phyloP scores from a whole-genome alignment of 2,113 vertebrate species.

The Apaloderma vittatum region DNA sequence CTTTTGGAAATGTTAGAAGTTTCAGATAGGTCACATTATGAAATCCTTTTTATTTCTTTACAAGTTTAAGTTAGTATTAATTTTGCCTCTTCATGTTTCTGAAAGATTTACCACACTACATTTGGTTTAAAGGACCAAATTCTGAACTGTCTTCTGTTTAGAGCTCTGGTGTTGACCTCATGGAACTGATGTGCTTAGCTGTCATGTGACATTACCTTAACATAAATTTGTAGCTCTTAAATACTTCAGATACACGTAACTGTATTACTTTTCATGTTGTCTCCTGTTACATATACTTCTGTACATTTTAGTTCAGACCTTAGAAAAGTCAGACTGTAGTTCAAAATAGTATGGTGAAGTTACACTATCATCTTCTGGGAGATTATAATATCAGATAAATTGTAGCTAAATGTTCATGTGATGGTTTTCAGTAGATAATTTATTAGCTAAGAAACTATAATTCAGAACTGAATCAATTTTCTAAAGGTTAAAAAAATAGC shows the following conservation, averaged over 20 bases:
- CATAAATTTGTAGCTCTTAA: not conserved
- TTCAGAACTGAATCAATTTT: too few species aligned
- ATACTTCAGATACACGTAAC: not conserved
- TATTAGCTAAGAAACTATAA: not conserved
- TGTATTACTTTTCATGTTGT: not conserved
- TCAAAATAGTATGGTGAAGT: not conserved
- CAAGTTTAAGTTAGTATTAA: not conserved
- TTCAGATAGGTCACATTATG: not conserved
- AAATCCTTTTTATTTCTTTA: not conserved
- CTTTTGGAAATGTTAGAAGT: not conserved
- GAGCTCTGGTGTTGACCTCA: not conserved
- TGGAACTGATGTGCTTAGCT: not conserved
- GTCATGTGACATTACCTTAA: not conserved
- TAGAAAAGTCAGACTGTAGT: not conserved
- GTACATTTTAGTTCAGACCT: not conserved
- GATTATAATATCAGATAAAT: not conserved
- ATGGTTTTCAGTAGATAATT: not conserved
- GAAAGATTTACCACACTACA: not conserved
- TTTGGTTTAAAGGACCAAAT: not conserved
- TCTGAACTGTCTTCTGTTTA: not conserved
- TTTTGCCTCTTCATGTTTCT: not conserved
- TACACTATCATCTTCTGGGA: not conserved
- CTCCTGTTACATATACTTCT: not conserved
- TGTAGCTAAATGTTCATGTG: not conserved
- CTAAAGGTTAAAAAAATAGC: too few species aligned